phyloP scores from a whole-genome alignment of 1,140 invertebrate species.

The Heterodera schachtii region DNA sequence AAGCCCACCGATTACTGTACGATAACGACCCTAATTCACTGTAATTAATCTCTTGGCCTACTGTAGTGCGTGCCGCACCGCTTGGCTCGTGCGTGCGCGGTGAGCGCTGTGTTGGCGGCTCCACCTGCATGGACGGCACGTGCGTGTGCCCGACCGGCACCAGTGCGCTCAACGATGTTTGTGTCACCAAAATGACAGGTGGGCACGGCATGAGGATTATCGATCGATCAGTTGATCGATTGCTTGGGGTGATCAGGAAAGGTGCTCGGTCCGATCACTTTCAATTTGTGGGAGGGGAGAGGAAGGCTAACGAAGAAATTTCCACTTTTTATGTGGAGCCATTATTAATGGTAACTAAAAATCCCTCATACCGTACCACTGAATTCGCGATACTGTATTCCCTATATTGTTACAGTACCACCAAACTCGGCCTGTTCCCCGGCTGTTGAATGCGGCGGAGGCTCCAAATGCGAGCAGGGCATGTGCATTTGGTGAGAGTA shows the following conservation, averaged over 20 bases:
- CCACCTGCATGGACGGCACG: slow-evolving; percentile 44
- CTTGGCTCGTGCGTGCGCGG: slow-evolving; percentile 40
- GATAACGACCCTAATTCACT: slow-evolving; percentile 4
- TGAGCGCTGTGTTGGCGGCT: slow-evolving; percentile 52
- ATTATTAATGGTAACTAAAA: too few relatives aligned
- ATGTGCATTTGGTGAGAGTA: slow-evolving; percentile 41
- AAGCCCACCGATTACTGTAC: background rate
- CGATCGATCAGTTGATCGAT: too few relatives aligned
- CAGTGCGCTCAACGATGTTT: slow-evolving; percentile 43
- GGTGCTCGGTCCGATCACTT: too few relatives aligned
- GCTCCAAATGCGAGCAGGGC: slow-evolving; percentile 40
- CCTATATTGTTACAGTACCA: slow-evolving; percentile 42
- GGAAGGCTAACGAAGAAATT: too few relatives aligned
- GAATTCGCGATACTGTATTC: too few relatives aligned
- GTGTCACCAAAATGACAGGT: slow-evolving; percentile 55
- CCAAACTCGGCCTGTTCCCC: slow-evolving; percentile 50
- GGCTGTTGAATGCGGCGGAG: slow-evolving; percentile 51
- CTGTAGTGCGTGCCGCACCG: slow-evolving; percentile 45
- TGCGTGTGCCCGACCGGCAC: slow-evolving; percentile 50
- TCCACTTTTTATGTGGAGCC: too few relatives aligned
- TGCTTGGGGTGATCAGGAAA: too few relatives aligned
- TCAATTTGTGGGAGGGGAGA: too few relatives aligned
- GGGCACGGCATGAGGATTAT: too few relatives aligned
- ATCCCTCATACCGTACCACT: too few relatives aligned
- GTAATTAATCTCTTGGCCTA: background rate